Percentiles rank a stretch among this genome's conserved stretches.
Evolutionary conservation across 2,797 vertebrate genomes (phyloP).

Genomic region (Ctenopoma kingsleyae): DNA sequence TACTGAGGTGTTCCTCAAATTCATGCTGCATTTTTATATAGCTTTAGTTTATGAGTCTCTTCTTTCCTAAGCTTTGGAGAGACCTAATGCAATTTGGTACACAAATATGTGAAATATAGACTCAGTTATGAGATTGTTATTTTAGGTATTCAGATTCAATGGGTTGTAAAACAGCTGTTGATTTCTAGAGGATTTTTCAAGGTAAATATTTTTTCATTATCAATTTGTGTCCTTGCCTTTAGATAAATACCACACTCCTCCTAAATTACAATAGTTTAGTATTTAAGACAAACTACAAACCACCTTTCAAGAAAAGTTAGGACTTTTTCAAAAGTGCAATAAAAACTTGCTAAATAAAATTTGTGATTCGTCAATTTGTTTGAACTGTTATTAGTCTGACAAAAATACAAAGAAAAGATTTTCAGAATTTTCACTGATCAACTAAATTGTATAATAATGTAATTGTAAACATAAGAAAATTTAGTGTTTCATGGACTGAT

Average conservation of each 20-base stretch:
- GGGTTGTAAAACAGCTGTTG: background rate
- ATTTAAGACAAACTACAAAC: too few species aligned
- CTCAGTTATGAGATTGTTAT: background rate
- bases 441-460: too few species aligned
- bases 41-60: background rate
- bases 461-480: too few species aligned
- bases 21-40: conserved; percentile 3
- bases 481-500: too few species aligned
- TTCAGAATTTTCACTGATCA: too few species aligned
- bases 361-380: too few species aligned
- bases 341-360: too few species aligned
- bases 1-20: background rate
- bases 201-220: background rate
- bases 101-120: background rate
- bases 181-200: background rate
- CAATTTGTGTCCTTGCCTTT: background rate
- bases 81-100: background rate
- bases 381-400: too few species aligned
- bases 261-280: too few species aligned
- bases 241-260: background rate
- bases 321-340: too few species aligned
- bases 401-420: too few species aligned
- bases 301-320: too few species aligned
- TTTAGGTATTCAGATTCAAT: background rate
- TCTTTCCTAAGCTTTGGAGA: background rate